Evolutionary conservation across 2,797 vertebrate genomes (phyloP).

Genomic region (Thamnophis elegans): DNA sequence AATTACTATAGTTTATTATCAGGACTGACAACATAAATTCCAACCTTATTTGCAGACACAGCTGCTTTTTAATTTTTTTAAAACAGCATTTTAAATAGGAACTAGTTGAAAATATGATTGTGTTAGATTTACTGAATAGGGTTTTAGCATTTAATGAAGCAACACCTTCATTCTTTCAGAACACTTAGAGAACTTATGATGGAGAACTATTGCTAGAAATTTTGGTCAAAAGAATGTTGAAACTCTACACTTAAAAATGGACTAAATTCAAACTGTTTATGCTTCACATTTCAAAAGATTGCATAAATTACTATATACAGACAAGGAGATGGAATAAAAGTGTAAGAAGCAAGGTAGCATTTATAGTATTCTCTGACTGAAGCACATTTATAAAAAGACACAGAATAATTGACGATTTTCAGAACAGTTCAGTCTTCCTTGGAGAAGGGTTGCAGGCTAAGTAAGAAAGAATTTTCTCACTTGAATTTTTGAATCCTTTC

Average conservation of each 20-base stretch:
- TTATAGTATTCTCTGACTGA: not conserved
- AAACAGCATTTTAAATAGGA: not conserved
- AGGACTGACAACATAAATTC: conserved; percentile 5
- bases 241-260: not conserved
- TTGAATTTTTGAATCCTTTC: not conserved
- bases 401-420: not conserved
- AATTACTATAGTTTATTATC: conserved; percentile 15
- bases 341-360: not conserved
- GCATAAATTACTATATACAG: not conserved
- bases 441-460: not conserved
- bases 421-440: not conserved
- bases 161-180: not conserved
- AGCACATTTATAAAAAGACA: not conserved
- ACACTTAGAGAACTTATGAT: not conserved
- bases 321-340: not conserved
- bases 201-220: not conserved
- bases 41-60: conserved; percentile 1
- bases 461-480: not conserved
- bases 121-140: not conserved
- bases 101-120: not conserved
- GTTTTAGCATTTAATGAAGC: not conserved
- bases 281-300: not conserved
- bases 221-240: not conserved
- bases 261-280: not conserved
- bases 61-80: not conserved